phyloP scores from a whole-genome alignment of 2,797 vertebrate genomes.

The Lacerta agilis region DNA sequence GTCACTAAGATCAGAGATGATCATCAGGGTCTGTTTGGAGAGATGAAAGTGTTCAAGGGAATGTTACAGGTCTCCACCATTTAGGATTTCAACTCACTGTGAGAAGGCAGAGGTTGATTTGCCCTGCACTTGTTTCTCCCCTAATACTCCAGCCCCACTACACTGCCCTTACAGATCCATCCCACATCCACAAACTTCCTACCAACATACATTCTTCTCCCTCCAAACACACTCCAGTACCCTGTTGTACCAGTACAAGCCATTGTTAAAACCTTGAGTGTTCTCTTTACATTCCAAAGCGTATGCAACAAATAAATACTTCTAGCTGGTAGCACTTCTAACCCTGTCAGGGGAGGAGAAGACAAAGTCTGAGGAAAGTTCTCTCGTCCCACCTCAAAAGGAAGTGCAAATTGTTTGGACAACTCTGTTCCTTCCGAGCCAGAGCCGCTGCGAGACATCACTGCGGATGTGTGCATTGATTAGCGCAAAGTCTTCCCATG shows the following conservation, averaged over 20 bases:
- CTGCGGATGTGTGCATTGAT: background rate
- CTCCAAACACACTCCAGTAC: conserved; percentile 15
- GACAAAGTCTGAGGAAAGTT: background rate
- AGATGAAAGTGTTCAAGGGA: background rate
- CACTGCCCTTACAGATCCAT: background rate
- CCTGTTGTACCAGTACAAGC: conserved; percentile 18
- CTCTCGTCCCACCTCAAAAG: background rate
- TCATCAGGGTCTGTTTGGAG: conserved; percentile 16
- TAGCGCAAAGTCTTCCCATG: background rate
- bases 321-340: conserved; percentile 53
- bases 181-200: background rate
- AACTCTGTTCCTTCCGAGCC: background rate
- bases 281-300: background rate
- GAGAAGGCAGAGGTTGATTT: background rate
- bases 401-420: conserved; percentile 32
- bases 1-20: conserved; percentile 13
- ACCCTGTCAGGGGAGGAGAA: background rate
- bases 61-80: too few species aligned
- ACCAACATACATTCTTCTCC: background rate
- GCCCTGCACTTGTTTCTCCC: background rate
- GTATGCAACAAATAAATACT: conserved; percentile 32
- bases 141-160: background rate
- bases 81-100: background rate
- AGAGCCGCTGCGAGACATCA: background rate
- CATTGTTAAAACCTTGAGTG: background rate